Percentiles rank a stretch among this genome's conserved stretches.
phyloP scores from a whole-genome alignment of 2,888 invertebrate genomes.

The Athalia rosae region DNA sequence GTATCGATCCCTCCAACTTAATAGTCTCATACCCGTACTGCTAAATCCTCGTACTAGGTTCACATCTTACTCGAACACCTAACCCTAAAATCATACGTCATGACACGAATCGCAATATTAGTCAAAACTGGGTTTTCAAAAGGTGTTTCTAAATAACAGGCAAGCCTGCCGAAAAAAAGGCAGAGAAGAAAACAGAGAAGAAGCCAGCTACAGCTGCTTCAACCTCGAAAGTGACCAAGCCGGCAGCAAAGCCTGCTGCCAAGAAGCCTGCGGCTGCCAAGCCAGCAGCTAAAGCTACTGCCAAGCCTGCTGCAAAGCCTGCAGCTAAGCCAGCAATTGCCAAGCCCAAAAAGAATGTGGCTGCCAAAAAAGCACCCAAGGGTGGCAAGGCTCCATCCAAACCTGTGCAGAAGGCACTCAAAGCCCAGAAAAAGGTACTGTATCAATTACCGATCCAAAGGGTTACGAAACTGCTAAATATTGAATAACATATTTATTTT shows the following conservation, averaged over 20 bases:
- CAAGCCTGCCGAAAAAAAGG: conserved; percentile 74
- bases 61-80: not conserved
- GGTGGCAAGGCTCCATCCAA: conserved; percentile 75
- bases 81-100: conserved; percentile 36
- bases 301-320: conserved; percentile 63
- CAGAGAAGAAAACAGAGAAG: conserved; percentile 76
- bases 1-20: too few species aligned
- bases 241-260: conserved; percentile 72
- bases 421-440: conserved; percentile 88
- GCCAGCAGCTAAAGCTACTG: conserved; percentile 59
- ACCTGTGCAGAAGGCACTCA: conserved; percentile 85
- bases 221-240: conserved; percentile 68
- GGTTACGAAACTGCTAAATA: not conserved
- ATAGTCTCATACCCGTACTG: too few species aligned
- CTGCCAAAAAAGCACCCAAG: conserved; percentile 70
- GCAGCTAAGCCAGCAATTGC: conserved; percentile 72
- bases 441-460: not conserved
- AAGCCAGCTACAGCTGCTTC: conserved; percentile 73
- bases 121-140: too few species aligned
- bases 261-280: conserved; percentile 72
- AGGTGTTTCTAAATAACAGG: conserved; percentile 50
- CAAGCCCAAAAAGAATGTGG: conserved; percentile 76
- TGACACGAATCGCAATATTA: not conserved
- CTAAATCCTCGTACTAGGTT: too few species aligned
- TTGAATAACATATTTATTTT: not conserved